Conservation (phyloP, 2,888 invertebrate genomes). For the Callyntrura sp. region DNA sequence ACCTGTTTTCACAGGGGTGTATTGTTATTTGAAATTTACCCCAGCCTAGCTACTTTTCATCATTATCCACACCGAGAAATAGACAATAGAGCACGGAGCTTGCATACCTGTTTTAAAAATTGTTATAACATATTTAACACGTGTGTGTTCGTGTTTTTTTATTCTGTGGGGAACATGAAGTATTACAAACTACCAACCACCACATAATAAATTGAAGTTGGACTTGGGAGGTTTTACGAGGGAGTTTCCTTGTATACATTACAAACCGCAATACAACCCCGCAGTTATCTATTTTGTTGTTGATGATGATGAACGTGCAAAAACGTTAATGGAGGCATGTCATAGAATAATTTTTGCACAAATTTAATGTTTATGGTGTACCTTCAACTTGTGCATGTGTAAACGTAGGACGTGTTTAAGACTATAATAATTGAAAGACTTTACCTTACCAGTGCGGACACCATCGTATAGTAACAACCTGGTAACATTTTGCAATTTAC, state of each 20-base stretch:
- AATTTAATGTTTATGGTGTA: constrained; percentile 30
- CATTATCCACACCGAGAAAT: too few species aligned
- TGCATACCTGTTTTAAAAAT: not conserved
- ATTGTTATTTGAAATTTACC: not conserved
- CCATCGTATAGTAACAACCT: not conserved
- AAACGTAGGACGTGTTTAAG: not conserved
- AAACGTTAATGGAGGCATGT: constrained; percentile 14
- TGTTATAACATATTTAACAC: not conserved
- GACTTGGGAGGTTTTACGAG: not conserved
- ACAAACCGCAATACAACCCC: not conserved
- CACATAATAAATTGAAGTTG: constrained; percentile 4
- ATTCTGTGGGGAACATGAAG: not conserved
- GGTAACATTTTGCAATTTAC: not conserved
- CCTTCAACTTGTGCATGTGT: not conserved
- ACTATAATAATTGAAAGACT: not conserved
- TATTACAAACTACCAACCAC: not conserved
- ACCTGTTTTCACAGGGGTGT: not conserved
- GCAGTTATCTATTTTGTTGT: not conserved
- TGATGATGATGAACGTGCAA: not conserved
- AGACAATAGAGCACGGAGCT: too few species aligned
- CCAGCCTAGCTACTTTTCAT: too few species aligned
- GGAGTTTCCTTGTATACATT: not conserved
- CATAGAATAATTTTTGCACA: constrained; percentile 32
- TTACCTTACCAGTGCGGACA: not conserved
- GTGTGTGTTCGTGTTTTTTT: not conserved